Base-by-base conservation (phyloP, 2,888 invertebrate genomes). In the Volucella inflata region DNA sequence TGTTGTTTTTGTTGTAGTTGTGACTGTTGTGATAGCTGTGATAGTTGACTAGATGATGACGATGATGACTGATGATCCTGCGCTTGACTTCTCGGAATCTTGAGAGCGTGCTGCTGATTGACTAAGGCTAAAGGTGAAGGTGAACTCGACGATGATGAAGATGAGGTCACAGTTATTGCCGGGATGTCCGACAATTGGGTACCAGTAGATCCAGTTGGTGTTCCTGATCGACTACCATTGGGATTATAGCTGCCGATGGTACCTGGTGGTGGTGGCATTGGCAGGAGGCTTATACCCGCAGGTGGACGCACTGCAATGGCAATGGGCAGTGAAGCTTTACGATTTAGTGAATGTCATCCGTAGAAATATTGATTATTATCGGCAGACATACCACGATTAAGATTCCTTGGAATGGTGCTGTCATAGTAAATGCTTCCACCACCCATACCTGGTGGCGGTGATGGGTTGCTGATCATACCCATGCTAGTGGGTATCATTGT, bases 271-370 rank as follows among this genome's bases (percentile, higher is more conserved):
- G 85, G 68, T 59, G 85, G 89, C 87, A 90, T 75, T 30, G 91
- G 90, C 78, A 91, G 87, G 87, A 90, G 88, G 67, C 90, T 90
- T 36, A 90, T 89, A 82, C 89, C 89, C 79, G 89, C 87, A 53
- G 90, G 89, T 50, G 90, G 88, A 44, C 90, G 88, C 59, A 90
- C 89, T 72, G 90, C 90, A 81, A 89, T 88, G 16, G 89, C 88
- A 48, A 90, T 89, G 21, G 90, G 91, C 74, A 91, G 83, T 30
- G 91, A 90, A 21, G 90, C 87, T 87, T 90, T 91, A 42, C 90
- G 91, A 87, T 89, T 91, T 4, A 91, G 88, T 87, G 91, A 90
- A 87, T 92, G 92, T 92, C 92, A 92, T 90, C 92, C 92, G 75
- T 91, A 91, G 87, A 90, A 91, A 68, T 91, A 91, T 87, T 91